Base-by-base conservation (phyloP, 2,888 invertebrate species). In the Helobdella robusta region DNA sequence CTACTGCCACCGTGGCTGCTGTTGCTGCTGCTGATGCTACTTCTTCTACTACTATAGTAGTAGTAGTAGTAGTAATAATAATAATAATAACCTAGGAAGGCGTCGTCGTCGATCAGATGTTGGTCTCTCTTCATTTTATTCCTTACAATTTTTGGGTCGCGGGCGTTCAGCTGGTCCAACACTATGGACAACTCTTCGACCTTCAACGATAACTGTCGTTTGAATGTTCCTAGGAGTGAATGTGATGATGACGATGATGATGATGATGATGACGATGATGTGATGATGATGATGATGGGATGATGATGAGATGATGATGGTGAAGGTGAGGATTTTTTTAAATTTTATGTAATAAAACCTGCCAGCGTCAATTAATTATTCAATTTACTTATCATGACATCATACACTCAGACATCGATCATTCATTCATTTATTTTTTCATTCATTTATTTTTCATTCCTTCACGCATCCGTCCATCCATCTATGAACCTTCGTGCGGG, bases 131-230 rank as follows among this genome's bases (percentile, higher is more conserved):
- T 15, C 11, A 40, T 40, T 40, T 15, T 15, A 40, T 40, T 40
- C 11, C 11, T 40, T 15, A 15, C 23, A 35, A 35, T 18, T 35
- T 62, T 25, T 23, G 48, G 30, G n/a, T 48, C 48, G 15, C 23
- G 44, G 28, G 62, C 30, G 32, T 62, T 62, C 62, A 62, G 25
- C 6, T 35, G 25, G 34, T 62, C 30, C 50, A 62, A 50, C 3
- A 62, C 50, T 15, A 32, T 46, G 4, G 62, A 62, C 20, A 62
- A 32, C 50, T 62, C 62, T 50, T 62, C 62, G 11, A 62, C 62
- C 62, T 62, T 59, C 8, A 59, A 18, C 1, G 59, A 59, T 18
- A 59, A 23, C 15, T 59, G 59, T n/a, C 59, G 30, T 25, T 59
- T 59, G 59, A 59, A 34, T 4, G 35, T 59, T n/a, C 59, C 11